Percentiles rank a stretch among this genome's conserved stretches.
phyloP scores from a whole-genome alignment of 2,888 invertebrate species.

The Lamellibrachia columna region DNA sequence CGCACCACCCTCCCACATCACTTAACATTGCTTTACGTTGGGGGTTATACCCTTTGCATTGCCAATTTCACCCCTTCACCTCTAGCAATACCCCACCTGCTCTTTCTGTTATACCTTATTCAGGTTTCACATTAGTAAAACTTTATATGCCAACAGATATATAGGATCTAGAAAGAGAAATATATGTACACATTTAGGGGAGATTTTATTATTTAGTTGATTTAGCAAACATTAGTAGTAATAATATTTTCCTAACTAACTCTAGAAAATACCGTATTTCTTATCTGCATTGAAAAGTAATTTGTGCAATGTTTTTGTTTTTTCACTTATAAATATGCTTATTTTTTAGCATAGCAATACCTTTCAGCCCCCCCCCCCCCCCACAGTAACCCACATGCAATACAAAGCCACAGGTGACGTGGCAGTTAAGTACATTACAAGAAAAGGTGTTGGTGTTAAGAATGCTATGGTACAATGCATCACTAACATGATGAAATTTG shows the following conservation, averaged over 20 bases:
- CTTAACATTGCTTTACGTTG: not conserved
- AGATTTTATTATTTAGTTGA: not conserved
- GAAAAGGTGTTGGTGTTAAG: not conserved
- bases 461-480: not conserved
- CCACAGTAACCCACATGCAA: not conserved
- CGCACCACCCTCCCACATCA: not conserved
- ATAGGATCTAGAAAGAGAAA: not conserved
- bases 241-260: no score
- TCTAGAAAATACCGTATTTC: no score
- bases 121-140: not conserved
- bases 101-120: not conserved
- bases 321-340: not conserved
- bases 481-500: not conserved
- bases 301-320: no score
- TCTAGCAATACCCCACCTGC: conserved; percentile 11
- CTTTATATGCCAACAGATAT: not conserved
- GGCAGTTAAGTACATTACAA: not conserved
- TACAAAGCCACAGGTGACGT: not conserved
- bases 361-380: not conserved
- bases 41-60: not conserved
- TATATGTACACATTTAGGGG: not conserved
- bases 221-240: not conserved
- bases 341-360: not conserved
- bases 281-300: no score
- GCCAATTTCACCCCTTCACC: not conserved